Evolutionary conservation across 2,113 vertebrate genomes (phyloP).

Genomic region (Pogonocichla stellata): DNA sequence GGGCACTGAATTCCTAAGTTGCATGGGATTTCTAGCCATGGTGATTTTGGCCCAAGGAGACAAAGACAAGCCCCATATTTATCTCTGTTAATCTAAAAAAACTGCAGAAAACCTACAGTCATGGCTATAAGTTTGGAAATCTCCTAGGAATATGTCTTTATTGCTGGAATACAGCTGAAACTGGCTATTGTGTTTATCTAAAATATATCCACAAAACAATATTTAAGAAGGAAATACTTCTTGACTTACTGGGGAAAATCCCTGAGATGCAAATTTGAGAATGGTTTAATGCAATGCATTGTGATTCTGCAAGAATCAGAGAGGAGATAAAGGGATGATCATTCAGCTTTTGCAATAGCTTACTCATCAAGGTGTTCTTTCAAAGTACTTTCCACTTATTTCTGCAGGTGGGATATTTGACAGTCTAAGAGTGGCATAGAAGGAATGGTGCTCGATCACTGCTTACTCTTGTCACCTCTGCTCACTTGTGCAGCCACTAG

Average conservation of each 20-base stretch:
- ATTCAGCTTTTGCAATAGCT: background rate
- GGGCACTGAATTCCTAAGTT: background rate
- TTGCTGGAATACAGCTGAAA: background rate
- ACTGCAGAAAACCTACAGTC: background rate
- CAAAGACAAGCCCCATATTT: background rate
- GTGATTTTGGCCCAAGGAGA: background rate
- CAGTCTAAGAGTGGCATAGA: background rate
- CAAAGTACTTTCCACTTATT: background rate
- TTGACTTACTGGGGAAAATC: background rate
- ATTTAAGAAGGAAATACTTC: background rate
- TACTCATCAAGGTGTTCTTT: background rate
- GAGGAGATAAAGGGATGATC: background rate
- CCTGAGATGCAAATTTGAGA: background rate
- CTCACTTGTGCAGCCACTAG: background rate
- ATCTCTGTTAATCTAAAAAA: background rate
- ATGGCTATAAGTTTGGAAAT: background rate
- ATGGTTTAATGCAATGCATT: background rate
- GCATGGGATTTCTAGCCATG: background rate
- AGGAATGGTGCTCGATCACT: background rate
- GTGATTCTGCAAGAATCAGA: background rate
- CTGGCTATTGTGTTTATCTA: background rate
- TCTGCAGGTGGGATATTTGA: background rate
- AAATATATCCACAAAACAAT: background rate
- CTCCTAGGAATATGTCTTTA: background rate
- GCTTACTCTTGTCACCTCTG: background rate